These are phyloP conservation scores for Zoanthus solanderi DNA, from an alignment of 92 coral and sea anemone genomes.

Conservation along the genomic window DNA sequence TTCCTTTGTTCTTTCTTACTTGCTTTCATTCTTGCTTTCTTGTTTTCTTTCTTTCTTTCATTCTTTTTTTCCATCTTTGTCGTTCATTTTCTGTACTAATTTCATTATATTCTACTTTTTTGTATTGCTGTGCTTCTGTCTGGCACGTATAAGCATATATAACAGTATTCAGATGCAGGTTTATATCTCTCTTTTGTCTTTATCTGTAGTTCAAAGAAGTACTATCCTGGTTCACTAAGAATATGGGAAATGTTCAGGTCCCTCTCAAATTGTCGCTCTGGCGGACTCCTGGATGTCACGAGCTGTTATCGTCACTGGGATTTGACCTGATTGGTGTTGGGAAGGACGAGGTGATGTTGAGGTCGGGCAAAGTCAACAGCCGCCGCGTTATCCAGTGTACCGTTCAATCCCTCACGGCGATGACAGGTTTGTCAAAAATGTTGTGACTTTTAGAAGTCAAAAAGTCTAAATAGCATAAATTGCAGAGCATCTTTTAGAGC, in stretches of 20 bases:
- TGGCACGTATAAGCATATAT: not conserved
- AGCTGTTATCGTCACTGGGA: conserved; percentile 97
- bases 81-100: not conserved
- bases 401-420: conserved; percentile 88
- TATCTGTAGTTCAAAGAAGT: conserved; percentile 85
- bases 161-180: not conserved
- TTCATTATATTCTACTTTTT: no score
- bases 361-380: conserved; percentile 95
- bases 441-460: no score
- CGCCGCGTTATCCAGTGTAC: conserved; percentile 96
- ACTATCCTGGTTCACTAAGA: conserved; percentile 87
- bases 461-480: no score
- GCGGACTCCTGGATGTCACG: conserved; percentile 97
- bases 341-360: conserved; percentile 95
- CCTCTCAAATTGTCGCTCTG: conserved; percentile 90
- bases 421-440: conserved; percentile 72
- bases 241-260: conserved; percentile 92
- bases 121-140: no score
- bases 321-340: conserved; percentile 99
- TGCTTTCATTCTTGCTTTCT: not conserved
- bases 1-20: not conserved
- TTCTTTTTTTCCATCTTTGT: not conserved
- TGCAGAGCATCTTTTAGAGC: no score
- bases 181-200: not conserved
- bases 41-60: not conserved